Evolutionary conservation across 2,888 invertebrate species (phyloP).

Genomic region (Yponomeuta evonymella): DNA sequence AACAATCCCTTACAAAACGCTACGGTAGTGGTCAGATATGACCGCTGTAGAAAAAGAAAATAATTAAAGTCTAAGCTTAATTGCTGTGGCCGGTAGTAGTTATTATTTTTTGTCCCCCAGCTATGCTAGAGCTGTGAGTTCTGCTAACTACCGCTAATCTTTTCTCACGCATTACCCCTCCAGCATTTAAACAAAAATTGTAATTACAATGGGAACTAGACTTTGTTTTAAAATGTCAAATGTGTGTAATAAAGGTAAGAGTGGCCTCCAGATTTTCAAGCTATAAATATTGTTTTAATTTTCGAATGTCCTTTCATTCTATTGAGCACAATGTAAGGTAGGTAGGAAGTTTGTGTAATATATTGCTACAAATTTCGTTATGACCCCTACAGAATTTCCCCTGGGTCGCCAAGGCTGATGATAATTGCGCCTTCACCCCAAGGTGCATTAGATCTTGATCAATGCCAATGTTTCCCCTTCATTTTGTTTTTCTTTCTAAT

Average conservation of each 20-base stretch:
- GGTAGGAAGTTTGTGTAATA: constrained; percentile 22
- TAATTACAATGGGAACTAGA: constrained; percentile 1
- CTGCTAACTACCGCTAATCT: constrained; percentile 1
- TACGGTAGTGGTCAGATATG: neutral
- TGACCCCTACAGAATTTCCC: constrained; percentile 53
- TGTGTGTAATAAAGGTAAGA: neutral
- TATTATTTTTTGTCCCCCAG: constrained; percentile 30
- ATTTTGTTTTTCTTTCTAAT: constrained; percentile 38
- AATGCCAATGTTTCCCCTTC: constrained; percentile 37
- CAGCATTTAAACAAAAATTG: neutral
- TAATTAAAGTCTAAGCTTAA: constrained; percentile 28
- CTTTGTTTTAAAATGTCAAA: neutral
- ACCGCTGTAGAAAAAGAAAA: constrained; percentile 21
- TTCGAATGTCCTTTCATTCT: neutral
- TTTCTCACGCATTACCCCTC: constrained; percentile 15
- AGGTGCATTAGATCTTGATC: constrained; percentile 65
- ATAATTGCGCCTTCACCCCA: constrained; percentile 54
- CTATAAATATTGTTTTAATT: neutral
- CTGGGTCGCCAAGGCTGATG: constrained; percentile 42
- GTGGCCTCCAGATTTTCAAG: neutral
- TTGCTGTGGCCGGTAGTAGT: constrained; percentile 30
- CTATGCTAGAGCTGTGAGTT: constrained; percentile 21
- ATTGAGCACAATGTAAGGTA: constrained; percentile 26
- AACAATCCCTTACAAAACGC: neutral
- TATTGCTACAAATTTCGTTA: constrained; percentile 41